phyloP scores from a whole-genome alignment of 2,113 vertebrate species.

The Tetraodon nigroviridis region DNA sequence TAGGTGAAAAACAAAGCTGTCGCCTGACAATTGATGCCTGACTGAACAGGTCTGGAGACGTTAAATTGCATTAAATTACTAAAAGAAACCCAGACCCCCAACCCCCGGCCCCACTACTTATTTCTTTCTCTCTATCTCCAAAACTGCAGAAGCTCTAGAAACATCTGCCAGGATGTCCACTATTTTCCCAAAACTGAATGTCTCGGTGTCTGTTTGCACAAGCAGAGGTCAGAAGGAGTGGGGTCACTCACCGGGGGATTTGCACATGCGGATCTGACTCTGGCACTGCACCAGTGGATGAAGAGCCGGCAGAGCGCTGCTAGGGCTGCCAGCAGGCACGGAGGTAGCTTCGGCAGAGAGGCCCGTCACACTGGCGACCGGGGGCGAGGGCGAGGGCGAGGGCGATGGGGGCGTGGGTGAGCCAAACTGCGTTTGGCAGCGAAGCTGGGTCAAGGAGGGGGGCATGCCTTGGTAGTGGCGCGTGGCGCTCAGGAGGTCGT shows the following conservation, averaged over 20 bases:
- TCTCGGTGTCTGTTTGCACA: not conserved
- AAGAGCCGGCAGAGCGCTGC: constrained; percentile 68
- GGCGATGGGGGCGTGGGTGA: constrained; percentile 70
- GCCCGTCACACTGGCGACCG: constrained; percentile 58
- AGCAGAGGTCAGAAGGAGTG: constrained; percentile 13
- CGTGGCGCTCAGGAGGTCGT: constrained; percentile 95
- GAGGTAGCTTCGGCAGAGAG: constrained; percentile 90
- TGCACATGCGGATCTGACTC: constrained; percentile 92
- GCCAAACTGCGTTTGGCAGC: constrained; percentile 91
- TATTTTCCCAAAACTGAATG: not conserved
- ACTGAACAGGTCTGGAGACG: constrained; percentile 62
- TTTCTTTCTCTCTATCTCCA: not conserved
- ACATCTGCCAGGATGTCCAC: constrained; percentile 43
- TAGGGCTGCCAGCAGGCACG: constrained; percentile 68
- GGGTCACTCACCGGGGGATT: constrained; percentile 82
- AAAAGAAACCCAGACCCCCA: constrained; percentile 20
- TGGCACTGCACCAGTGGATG: constrained; percentile 84
- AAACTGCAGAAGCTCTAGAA: constrained; percentile 33
- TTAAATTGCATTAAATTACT: constrained; percentile 48
- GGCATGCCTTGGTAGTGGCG: constrained; percentile 99
- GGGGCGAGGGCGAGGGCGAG: constrained; percentile 76
- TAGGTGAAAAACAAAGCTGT: constrained; percentile 47
- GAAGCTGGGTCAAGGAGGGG: constrained; percentile 91
- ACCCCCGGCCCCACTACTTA: not conserved
- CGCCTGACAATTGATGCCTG: constrained; percentile 56